Base-by-base conservation (phyloP, 1,140 invertebrate genomes). In the Lepidotrigona ventralis region DNA sequence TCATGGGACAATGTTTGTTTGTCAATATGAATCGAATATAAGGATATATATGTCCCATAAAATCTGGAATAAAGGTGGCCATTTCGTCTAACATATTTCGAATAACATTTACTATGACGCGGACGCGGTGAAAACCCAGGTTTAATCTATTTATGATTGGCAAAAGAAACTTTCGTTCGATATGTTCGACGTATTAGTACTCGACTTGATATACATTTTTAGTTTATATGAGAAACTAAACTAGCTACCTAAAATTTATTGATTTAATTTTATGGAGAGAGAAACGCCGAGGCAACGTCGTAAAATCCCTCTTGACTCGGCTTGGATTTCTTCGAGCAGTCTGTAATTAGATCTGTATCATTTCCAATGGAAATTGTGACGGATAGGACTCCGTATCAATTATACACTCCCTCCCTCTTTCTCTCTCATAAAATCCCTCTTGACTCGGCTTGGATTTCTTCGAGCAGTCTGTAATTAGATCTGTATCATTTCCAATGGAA, bases 381-480 rank as follows among this genome's bases (percentile, higher is more conserved):
- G 53, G 66, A 63, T 60, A 39, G 54, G 39, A 53, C 29, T 51
- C 60, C 19, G 63, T 56, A 81, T 81, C 63, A 75, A 81, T 81
- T 81, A 81, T 81, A 81, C 63, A n/a, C n/a, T n/a, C n/a, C n/a
- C n/a, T n/a, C n/a, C n/a, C n/a, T n/a, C n/a, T n/a, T 6, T 9
- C 19, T 23, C 19, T 21, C 54, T 21, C 54, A n/a, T n/a, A n/a
- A n/a, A n/a, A n/a, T 33, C 33, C 33, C 33, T 33, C 33, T 33
- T 33, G 33, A 33, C 33, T 33, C 17, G 33, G 17, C 11, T 71
- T 60, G 74, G 26, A 83, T 79, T 70, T 79, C 39, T 83, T 70
- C 81, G 46, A 23, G 29, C 39, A 60, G 84, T 86, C 68, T 80
- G 23, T 81, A 86, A 86, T 73, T 80, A 86, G 72, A 80, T 86